Percentiles rank a stretch among this genome's conserved stretches.
Conservation (phyloP, 2,113 vertebrate species). For the Cochlearius cochlearius region DNA sequence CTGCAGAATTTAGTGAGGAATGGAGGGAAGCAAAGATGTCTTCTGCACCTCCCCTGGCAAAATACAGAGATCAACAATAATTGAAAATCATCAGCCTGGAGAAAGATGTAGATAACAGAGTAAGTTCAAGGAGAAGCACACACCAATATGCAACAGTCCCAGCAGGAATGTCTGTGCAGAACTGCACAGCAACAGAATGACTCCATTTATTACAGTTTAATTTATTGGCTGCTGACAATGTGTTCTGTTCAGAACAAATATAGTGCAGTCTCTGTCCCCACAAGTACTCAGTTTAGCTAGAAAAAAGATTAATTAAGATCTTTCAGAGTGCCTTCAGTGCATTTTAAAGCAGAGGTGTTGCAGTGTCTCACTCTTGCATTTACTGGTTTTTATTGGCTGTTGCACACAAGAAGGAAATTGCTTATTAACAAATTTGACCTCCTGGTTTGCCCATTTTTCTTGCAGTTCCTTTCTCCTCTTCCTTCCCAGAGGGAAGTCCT, state of each 20-base stretch:
- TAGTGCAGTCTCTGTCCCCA: not conserved
- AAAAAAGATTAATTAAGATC: not conserved
- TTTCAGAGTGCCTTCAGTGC: not conserved
- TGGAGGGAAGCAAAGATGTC: not conserved
- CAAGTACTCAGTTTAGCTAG: not conserved
- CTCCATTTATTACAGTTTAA: constrained; percentile 14
- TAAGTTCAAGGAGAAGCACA: constrained; percentile 1
- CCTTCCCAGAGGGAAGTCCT: not conserved
- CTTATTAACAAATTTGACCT: not conserved
- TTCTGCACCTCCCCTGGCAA: not conserved
- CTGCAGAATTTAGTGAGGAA: not conserved
- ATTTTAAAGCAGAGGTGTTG: not conserved
- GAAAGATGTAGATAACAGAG: not conserved
- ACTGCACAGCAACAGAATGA: accelerated
- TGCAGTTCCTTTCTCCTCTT: not conserved
- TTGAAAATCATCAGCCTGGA: constrained; percentile 2
- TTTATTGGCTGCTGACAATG: constrained; percentile 22
- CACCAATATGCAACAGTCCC: not conserved
- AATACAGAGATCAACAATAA: not conserved
- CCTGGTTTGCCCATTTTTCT: not conserved
- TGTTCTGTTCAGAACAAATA: constrained; percentile 1
- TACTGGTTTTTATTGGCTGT: not conserved
- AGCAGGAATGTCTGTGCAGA: not conserved
- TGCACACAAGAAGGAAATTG: not conserved
- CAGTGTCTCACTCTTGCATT: not conserved